These are phyloP conservation scores for Aphelocoma californica DNA, from an alignment of 2,797 vertebrate genomes.

Conservation along the genomic window DNA sequence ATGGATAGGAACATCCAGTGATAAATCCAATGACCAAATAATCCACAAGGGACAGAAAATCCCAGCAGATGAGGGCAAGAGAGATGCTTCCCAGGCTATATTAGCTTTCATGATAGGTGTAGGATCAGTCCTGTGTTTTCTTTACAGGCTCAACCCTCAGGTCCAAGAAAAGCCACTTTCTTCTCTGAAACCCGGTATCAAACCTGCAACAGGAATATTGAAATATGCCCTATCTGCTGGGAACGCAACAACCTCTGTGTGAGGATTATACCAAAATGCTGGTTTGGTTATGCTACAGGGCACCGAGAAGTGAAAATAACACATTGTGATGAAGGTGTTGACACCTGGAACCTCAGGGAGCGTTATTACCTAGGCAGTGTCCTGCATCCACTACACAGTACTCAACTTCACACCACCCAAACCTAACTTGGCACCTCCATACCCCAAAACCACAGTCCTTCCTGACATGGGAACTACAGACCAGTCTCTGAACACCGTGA, in stretches of 20 bases:
- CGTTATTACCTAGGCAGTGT: background rate
- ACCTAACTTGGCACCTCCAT: background rate
- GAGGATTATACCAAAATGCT: background rate
- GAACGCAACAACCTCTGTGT: background rate
- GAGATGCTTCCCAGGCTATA: background rate
- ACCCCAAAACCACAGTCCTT: background rate
- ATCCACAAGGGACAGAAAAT: background rate
- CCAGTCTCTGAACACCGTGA: fast-evolving
- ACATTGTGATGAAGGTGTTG: fast-evolving
- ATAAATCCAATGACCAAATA: background rate
- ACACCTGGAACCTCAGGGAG: background rate
- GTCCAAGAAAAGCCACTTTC: background rate
- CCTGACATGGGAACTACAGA: background rate
- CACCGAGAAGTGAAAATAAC: background rate
- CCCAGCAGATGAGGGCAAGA: background rate
- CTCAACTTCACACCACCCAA: background rate
- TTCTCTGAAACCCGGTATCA: background rate
- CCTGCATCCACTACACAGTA: fast-evolving
- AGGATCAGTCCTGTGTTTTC: background rate
- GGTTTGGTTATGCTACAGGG: background rate
- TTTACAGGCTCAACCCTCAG: background rate
- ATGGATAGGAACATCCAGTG: background rate
- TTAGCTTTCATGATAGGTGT: background rate
- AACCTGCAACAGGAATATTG: background rate
- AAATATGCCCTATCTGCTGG: background rate